These are phyloP conservation scores for Brachyrhaphis roseni DNA, from an alignment of 2,797 vertebrate species.

Conservation along the genomic window DNA sequence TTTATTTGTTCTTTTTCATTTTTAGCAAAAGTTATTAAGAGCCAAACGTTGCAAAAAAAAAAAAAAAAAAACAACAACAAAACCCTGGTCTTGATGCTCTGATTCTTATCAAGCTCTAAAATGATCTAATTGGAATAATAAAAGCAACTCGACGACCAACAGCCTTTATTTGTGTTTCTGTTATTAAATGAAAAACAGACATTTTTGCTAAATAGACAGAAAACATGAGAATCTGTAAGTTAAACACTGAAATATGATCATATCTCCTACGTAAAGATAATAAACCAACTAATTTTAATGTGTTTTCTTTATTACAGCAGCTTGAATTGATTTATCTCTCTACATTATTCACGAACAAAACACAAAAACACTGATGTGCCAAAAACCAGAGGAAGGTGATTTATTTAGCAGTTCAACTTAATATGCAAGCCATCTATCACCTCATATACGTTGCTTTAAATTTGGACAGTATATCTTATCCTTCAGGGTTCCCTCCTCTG, in stretches of 20 bases:
- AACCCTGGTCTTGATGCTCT: no score
- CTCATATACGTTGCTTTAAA: not conserved
- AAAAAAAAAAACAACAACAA: no score
- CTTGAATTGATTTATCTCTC: constrained; percentile 1
- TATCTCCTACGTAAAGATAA: not conserved
- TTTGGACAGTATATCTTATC: not conserved
- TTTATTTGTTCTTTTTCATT: no score
- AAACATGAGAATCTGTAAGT: not conserved
- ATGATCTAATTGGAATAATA: no score
- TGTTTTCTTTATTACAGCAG: not conserved
- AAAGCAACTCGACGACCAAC: no score
- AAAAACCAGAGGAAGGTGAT: not conserved
- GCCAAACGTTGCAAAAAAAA: no score
- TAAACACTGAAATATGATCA: not conserved
- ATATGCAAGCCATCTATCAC: not conserved
- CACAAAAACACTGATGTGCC: not conserved
- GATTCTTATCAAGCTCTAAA: no score
- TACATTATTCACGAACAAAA: not conserved
- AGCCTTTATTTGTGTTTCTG: not conserved
- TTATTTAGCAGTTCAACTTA: constrained; percentile 1
- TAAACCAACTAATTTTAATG: not conserved
- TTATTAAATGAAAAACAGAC: not conserved
- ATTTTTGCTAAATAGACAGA: not conserved
- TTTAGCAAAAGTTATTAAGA: no score
- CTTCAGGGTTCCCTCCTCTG: not conserved